Percentiles rank a stretch among this genome's conserved stretches.
Conservation (phyloP, 1,140 invertebrate species). For the Propsilocerus akamusi region DNA sequence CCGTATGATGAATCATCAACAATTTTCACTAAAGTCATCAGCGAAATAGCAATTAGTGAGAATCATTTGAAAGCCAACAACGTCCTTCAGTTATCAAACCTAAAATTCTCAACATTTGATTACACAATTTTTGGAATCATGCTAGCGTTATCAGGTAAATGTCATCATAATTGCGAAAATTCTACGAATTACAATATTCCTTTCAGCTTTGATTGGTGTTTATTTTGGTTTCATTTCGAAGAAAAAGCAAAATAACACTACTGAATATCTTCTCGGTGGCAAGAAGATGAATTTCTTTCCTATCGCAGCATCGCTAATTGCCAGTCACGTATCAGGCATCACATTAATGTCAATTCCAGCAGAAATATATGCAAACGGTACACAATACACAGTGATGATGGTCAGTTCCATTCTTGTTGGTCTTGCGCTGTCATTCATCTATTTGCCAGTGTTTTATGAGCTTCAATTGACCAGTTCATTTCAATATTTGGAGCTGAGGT, state of each 20-base stretch:
- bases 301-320: constrained; percentile 59
- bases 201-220: constrained; percentile 55
- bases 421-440: constrained; percentile 26
- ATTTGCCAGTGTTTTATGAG: constrained; percentile 69
- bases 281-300: constrained; percentile 63
- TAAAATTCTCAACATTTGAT: too few relatives aligned
- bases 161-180: too few relatives aligned
- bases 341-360: constrained; percentile 50
- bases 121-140: too few relatives aligned
- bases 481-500: constrained; percentile 54
- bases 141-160: too few relatives aligned
- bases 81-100: too few relatives aligned
- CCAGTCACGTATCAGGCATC: constrained; percentile 46
- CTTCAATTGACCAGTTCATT: constrained; percentile 32
- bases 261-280: constrained; percentile 65
- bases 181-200: too few relatives aligned
- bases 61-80: too few relatives aligned
- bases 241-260: constrained; percentile 50
- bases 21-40: too few relatives aligned
- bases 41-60: too few relatives aligned
- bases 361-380: constrained; percentile 73
- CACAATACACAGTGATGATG: constrained; percentile 40
- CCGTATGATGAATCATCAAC: too few relatives aligned
- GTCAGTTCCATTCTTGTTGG: constrained; percentile 9
- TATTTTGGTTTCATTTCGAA: constrained; percentile 62